Evolutionary conservation across 2,888 invertebrate genomes (phyloP), one percentile per base, ranked within the genome.

Genomic region (Cosmia pyralina): DNA sequence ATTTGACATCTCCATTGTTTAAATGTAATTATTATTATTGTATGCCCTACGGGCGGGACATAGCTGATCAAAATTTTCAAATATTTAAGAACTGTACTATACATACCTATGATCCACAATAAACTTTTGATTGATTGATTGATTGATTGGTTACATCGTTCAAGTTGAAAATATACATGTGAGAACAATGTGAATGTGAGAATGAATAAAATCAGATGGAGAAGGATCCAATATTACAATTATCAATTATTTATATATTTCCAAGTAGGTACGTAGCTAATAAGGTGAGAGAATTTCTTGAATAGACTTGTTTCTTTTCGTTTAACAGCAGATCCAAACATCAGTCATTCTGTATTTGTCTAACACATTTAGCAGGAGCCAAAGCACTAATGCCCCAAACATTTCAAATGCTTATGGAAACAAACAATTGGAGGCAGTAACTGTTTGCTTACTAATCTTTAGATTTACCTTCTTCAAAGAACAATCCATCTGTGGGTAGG

Each of bases 391-490:
- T 62, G 74, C 28, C 15, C 22, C 38, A 77, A 80, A 80, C 77
- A 77, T 80, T 62, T 79, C 77, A 65, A 53, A 72, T 65, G n/a
- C 55, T 17, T 60, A n/a, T 11, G 65, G 60, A 62, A 77, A 74
- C 44, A 74, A 66, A 80, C 75, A 62, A 28, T 73, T 41, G 8
- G 38, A 66, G n/a, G 11, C 74, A 46, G 44, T 50, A 44, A 73
- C 38, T 46, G 65, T 80, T 73, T 80, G 60, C 28, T 60, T 77
- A 38, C 17, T 19, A 11, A 62, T 73, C 65, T 73, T 60, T 52
- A 57, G 50, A 73, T 57, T 80, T 46, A 73, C 28, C 15, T 55
- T 28, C 50, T 80, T 77, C 77, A 77, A 80, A 80, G 65, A 63
- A 46, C 53, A 55, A 55, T 73, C 44, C 17, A 55, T 72, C 38